Evolutionary conservation across 2,888 invertebrate genomes (phyloP).

Genomic region (Podotricha telesiphe): DNA sequence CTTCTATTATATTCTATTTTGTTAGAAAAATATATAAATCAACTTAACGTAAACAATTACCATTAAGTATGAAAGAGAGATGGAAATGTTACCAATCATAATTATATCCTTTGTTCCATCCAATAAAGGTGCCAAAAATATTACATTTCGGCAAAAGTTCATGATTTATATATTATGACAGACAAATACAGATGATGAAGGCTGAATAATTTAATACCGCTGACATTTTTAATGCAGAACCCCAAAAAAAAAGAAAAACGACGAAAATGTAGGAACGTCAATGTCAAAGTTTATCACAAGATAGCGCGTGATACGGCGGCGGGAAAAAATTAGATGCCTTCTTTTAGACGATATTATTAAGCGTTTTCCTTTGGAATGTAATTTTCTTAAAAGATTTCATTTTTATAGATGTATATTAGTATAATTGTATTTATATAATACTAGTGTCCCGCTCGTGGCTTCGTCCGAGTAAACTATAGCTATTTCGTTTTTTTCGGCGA

Average conservation of each 20-base stretch:
- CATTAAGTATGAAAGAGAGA: background rate
- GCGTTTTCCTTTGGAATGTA: conserved; percentile 33
- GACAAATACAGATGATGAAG: conserved; percentile 17
- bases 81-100: background rate
- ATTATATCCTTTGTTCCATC: background rate
- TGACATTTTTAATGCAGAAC: conserved; percentile 16
- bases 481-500: too few relatives aligned
- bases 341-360: conserved; percentile 38
- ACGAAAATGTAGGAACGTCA: conserved; percentile 31
- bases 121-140: background rate
- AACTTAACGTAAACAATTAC: background rate
- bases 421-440: too few relatives aligned
- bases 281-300: conserved; percentile 44
- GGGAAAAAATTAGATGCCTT: conserved; percentile 31
- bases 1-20: too few relatives aligned
- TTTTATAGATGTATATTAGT: background rate
- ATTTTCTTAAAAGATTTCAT: conserved; percentile 39
- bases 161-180: background rate
- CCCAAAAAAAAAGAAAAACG: conserved; percentile 32
- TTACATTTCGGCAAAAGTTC: background rate
- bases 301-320: conserved; percentile 29
- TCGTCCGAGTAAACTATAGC: too few relatives aligned
- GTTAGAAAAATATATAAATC: too few relatives aligned
- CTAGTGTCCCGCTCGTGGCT: too few relatives aligned
- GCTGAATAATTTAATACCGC: conserved; percentile 20